Conservation (phyloP, 2,888 invertebrate genomes). For the Taenaris catops region DNA sequence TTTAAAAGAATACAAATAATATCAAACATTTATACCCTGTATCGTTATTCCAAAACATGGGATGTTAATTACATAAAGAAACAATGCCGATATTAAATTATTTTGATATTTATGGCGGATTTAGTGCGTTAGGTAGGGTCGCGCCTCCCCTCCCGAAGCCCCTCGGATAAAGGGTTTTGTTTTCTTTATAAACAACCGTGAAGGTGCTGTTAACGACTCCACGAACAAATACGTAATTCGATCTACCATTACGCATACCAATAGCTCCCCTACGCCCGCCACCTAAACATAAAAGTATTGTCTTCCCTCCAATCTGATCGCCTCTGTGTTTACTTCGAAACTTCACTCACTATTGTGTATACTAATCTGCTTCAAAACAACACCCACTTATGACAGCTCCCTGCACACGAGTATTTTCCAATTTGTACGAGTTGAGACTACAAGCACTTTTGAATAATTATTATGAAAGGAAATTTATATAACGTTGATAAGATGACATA, state of each 20-base stretch:
- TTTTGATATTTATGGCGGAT: constrained; percentile 42
- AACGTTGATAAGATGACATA: constrained; percentile 22
- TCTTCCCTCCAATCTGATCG: constrained; percentile 56
- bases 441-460: constrained; percentile 15
- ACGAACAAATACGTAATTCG: constrained; percentile 79
- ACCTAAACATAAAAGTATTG: constrained; percentile 52
- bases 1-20: too few species aligned
- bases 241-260: constrained; percentile 77
- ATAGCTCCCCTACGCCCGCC: constrained; percentile 53
- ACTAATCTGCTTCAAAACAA: constrained; percentile 35
- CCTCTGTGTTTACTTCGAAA: constrained; percentile 30
- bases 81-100: constrained; percentile 30
- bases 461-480: constrained; percentile 21
- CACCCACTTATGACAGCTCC: constrained; percentile 23
- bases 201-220: constrained; percentile 77
- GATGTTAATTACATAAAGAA: constrained; percentile 13
- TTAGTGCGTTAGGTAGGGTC: constrained; percentile 39
- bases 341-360: constrained; percentile 38
- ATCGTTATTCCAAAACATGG: constrained; percentile 9
- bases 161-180: constrained; percentile 64
- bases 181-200: constrained; percentile 75
- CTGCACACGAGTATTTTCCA: constrained; percentile 23
- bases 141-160: constrained; percentile 31
- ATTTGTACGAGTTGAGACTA: constrained; percentile 16
- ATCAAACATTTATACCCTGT: too few species aligned